Evolutionary conservation across 2,113 vertebrate species (phyloP).

Genomic region (Dasypus novemcinctus): DNA sequence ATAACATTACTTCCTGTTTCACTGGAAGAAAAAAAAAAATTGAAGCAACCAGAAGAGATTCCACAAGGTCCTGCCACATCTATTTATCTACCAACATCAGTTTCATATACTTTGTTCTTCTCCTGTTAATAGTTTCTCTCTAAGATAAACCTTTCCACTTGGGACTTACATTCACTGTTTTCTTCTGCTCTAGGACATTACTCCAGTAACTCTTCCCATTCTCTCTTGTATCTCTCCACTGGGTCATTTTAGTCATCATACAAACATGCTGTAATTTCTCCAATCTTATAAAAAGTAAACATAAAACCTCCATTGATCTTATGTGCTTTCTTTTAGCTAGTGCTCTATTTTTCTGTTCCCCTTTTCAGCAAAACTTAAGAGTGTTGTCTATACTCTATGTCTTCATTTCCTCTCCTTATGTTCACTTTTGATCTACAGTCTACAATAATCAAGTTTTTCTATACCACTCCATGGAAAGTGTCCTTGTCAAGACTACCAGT

Average conservation of each 20-base stretch:
- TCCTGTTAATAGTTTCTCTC: neutral
- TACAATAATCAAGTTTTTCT: neutral
- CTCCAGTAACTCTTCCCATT: neutral
- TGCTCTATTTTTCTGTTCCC: neutral
- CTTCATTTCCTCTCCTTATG: neutral
- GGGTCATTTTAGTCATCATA: neutral
- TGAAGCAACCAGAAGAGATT: neutral
- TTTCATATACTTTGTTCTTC: neutral
- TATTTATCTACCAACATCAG: neutral
- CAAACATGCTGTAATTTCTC: neutral
- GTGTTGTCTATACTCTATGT: neutral
- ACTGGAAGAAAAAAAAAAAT: neutral
- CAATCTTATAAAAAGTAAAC: neutral
- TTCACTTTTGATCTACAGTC: neutral
- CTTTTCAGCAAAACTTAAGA: neutral
- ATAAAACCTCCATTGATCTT: neutral
- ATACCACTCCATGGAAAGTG: neutral
- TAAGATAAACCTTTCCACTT: neutral
- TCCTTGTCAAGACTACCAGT: neutral
- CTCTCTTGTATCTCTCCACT: neutral
- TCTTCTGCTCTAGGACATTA: neutral
- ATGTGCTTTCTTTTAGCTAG: neutral
- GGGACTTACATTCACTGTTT: neutral
- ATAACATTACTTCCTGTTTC: neutral
- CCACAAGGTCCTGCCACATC: neutral